Evolutionary conservation across 2,797 vertebrate species (phyloP).

Genomic region (Gymnothorax reevesii): DNA sequence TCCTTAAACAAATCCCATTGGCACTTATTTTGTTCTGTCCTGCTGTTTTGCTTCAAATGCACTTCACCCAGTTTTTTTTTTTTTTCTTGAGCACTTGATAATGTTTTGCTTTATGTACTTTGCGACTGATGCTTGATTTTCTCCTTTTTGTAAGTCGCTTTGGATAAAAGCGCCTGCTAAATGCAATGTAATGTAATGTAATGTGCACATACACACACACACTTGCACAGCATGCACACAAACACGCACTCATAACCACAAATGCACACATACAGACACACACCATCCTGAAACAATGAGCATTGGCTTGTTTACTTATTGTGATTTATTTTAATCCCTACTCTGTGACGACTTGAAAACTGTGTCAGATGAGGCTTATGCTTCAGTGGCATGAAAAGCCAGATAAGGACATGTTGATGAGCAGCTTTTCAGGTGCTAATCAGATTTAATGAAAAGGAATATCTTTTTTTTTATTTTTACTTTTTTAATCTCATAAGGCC

Average conservation of each 20-base stretch:
- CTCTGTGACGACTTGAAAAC: background rate
- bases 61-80: no score
- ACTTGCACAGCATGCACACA: no score
- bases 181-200: no score
- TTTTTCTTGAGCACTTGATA: no score
- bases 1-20: no score
- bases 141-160: no score
- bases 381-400: background rate
- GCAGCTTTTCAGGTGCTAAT: slow-evolving; percentile 1
- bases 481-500: background rate
- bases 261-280: background rate
- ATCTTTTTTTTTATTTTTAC: background rate
- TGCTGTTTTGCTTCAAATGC: no score
- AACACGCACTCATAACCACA: background rate
- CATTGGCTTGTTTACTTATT: background rate
- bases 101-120: no score
- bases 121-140: no score
- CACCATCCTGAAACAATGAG: slow-evolving; percentile 1
- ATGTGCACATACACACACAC: no score
- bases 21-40: no score
- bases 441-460: background rate
- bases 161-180: no score
- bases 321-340: background rate
- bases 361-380: background rate
- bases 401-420: background rate